Percentiles rank a stretch among this genome's conserved stretches.
phyloP scores from a whole-genome alignment of 1,140 invertebrate species.

The Saxidomus purpurata region DNA sequence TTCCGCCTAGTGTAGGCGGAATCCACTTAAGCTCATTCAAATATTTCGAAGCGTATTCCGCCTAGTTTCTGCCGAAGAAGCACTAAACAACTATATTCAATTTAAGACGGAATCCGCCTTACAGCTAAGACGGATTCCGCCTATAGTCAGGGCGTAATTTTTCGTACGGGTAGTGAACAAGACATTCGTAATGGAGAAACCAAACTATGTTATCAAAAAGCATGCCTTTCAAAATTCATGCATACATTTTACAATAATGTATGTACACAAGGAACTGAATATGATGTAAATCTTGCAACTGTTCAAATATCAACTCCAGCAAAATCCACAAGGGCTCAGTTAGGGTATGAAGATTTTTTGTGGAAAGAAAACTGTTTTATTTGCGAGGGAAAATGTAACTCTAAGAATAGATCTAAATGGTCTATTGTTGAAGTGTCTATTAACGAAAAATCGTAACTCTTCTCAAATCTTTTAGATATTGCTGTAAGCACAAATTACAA shows the following conservation, averaged over 20 bases:
- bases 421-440: background rate
- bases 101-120: too few species aligned
- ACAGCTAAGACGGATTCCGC: too few species aligned
- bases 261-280: background rate
- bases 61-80: too few species aligned
- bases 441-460: background rate
- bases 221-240: background rate
- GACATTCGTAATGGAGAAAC: background rate
- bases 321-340: too few species aligned
- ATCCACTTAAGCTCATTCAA: too few species aligned
- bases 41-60: too few species aligned
- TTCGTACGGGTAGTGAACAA: too few species aligned
- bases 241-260: background rate
- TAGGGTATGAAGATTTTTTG: background rate
- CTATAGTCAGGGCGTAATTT: too few species aligned
- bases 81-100: too few species aligned
- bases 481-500: background rate
- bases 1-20: too few species aligned
- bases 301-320: background rate
- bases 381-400: background rate
- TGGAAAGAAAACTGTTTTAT: conserved; percentile 40
- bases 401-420: conserved; percentile 5
- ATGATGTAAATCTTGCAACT: background rate
- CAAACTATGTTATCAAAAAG: background rate
- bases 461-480: background rate